Evolutionary conservation across 64 coral and sea anemone genomes (phyloP).

Genomic region (Montipora cactus): DNA sequence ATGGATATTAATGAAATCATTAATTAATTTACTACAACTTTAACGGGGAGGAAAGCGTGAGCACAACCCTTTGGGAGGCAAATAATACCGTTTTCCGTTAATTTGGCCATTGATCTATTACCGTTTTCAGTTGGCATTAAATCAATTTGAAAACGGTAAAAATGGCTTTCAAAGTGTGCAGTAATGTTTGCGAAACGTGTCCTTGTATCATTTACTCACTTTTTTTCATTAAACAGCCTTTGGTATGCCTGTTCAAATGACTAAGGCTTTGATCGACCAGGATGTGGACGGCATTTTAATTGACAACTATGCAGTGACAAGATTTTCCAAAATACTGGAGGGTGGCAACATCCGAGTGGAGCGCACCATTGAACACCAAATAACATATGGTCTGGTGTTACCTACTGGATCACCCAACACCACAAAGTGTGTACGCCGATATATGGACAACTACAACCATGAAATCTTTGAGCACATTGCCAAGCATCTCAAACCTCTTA

Average conservation of each 20-base stretch:
- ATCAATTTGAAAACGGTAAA: too few relatives aligned
- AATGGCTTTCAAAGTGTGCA: too few relatives aligned
- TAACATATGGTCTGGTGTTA: slow-evolving; percentile 84
- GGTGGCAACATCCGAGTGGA: slow-evolving; percentile 68
- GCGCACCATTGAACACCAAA: slow-evolving; percentile 74
- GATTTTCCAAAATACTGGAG: slow-evolving; percentile 69
- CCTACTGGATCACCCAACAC: slow-evolving; percentile 61
- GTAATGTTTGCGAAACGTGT: too few relatives aligned
- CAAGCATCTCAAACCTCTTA: slow-evolving; percentile 64
- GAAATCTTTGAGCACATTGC: slow-evolving; percentile 88
- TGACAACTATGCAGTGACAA: slow-evolving; percentile 90
- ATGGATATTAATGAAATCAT: too few relatives aligned
- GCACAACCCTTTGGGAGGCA: too few relatives aligned
- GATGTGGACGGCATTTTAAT: slow-evolving; percentile 80
- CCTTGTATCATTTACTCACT: not conserved
- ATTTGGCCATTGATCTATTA: too few relatives aligned
- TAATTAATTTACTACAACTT: too few relatives aligned
- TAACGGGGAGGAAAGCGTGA: too few relatives aligned
- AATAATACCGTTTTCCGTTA: too few relatives aligned
- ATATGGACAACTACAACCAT: slow-evolving; percentile 87
- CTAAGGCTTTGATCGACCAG: slow-evolving; percentile 51
- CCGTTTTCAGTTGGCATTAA: too few relatives aligned
- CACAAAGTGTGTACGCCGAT: slow-evolving; percentile 65
- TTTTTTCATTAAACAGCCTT: slow-evolving; percentile 45
- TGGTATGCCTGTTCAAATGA: slow-evolving; percentile 55